Conservation (phyloP, 2,797 vertebrate genomes). For the Pampus argenteus region DNA sequence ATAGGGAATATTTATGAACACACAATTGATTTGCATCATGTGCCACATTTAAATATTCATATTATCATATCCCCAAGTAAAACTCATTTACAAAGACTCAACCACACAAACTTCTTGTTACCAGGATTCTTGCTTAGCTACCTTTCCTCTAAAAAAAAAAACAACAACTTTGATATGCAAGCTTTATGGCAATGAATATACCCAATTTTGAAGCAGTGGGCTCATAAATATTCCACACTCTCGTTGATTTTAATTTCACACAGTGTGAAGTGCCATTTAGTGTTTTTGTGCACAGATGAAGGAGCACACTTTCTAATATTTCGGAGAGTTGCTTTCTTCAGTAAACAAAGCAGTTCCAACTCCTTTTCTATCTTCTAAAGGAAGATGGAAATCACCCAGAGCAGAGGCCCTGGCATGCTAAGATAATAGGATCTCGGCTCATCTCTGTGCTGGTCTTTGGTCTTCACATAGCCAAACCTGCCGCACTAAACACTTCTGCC, state of each 20-base stretch:
- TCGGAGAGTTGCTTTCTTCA: slow-evolving; percentile 39
- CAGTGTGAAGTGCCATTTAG: slow-evolving; percentile 55
- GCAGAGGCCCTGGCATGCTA: slow-evolving; percentile 53
- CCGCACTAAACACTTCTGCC: slow-evolving; percentile 66
- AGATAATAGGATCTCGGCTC: slow-evolving; percentile 65
- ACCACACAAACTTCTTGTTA: slow-evolving; percentile 19
- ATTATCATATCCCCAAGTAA: background rate
- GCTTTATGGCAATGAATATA: slow-evolving; percentile 38
- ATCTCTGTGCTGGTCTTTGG: slow-evolving; percentile 57
- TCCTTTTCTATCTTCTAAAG: slow-evolving; percentile 41
- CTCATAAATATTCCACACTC: slow-evolving; percentile 64
- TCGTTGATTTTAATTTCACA: slow-evolving; percentile 75
- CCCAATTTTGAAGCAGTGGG: slow-evolving; percentile 30
- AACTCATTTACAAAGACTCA: background rate
- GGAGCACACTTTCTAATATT: slow-evolving; percentile 52
- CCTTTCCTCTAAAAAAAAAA: background rate
- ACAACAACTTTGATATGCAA: slow-evolving; percentile 37
- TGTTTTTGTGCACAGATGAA: slow-evolving; percentile 61
- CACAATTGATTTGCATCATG: background rate
- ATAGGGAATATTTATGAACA: background rate
- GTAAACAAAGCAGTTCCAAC: slow-evolving; percentile 63
- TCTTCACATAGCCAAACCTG: slow-evolving; percentile 72
- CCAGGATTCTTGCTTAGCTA: slow-evolving; percentile 33
- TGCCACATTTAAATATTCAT: background rate
- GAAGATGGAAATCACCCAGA: slow-evolving; percentile 65